phyloP scores from a whole-genome alignment of 2,113 vertebrate species.

The Lamprologus tigripictilis region DNA sequence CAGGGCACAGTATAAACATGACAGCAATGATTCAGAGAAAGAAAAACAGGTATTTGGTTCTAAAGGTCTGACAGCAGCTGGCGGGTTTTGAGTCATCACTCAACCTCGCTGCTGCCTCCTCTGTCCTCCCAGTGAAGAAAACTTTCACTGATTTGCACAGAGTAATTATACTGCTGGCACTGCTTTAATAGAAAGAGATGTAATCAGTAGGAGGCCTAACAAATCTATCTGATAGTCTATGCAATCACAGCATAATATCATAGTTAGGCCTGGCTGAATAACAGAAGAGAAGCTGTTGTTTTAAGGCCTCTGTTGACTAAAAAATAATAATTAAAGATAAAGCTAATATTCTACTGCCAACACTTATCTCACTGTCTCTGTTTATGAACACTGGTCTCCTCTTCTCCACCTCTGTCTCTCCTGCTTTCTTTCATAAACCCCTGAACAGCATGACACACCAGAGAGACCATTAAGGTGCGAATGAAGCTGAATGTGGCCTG shows the following conservation, averaged over 20 bases:
- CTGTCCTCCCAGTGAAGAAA: neutral
- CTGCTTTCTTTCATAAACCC: neutral
- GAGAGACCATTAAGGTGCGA: neutral
- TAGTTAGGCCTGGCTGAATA: neutral
- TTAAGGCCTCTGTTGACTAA: neutral
- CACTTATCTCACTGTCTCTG: neutral
- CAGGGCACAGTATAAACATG: constrained; percentile 1
- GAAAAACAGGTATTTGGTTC: neutral
- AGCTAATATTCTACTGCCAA: neutral
- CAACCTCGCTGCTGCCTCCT: neutral
- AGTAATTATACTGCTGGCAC: neutral
- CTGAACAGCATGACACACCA: neutral
- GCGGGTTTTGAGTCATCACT: neutral
- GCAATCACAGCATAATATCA: neutral
- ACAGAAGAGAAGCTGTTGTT: neutral
- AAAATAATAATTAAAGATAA: neutral
- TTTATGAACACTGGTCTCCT: neutral
- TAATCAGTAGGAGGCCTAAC: neutral
- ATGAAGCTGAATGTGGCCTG: neutral
- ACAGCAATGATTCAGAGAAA: constrained; percentile 6
- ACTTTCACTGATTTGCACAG: neutral
- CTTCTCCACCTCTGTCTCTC: neutral
- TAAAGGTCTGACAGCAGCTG: neutral
- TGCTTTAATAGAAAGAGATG: neutral
- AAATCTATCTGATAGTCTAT: neutral